Conservation (phyloP, 2,888 invertebrate species). For the Chymomyza amoena region DNA sequence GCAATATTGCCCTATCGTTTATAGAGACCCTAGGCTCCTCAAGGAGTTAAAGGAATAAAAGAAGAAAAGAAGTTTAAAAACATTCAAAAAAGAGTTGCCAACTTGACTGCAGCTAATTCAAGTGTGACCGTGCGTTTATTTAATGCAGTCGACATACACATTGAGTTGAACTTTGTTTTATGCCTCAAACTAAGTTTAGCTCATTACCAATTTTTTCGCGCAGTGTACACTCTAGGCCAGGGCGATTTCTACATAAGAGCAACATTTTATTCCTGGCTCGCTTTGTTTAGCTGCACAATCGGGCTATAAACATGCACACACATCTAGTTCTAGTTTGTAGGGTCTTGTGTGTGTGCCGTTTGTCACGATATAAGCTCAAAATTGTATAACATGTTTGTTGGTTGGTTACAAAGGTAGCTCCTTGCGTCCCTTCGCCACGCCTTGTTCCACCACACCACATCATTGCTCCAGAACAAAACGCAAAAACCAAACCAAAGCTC, state of each 20-base stretch:
- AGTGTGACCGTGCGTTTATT: too few relatives aligned
- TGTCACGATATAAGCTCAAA: slow-evolving; percentile 69
- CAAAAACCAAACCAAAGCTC: slow-evolving; percentile 69
- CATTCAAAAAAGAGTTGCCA: too few relatives aligned
- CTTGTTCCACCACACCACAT: too few relatives aligned
- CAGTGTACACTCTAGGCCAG: slow-evolving; percentile 9
- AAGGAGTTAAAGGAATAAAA: too few relatives aligned
- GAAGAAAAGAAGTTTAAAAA: too few relatives aligned
- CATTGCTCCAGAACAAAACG: slow-evolving; percentile 58
- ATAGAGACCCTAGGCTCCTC: too few relatives aligned
- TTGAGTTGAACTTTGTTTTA: too few relatives aligned
- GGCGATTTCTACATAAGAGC: slow-evolving; percentile 17
- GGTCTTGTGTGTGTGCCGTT: slow-evolving; percentile 66
- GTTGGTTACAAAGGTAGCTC: background rate
- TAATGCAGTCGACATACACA: too few relatives aligned
- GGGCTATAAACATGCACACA: slow-evolving; percentile 63
- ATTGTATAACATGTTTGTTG: slow-evolving; percentile 24
- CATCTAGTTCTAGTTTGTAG: slow-evolving; percentile 7
- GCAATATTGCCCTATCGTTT: too few relatives aligned
- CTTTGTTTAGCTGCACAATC: slow-evolving; percentile 50
- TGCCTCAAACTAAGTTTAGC: too few relatives aligned
- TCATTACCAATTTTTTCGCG: background rate
- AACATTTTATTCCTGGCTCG: slow-evolving; percentile 37
- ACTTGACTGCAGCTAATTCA: too few relatives aligned
- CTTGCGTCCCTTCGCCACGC: too few relatives aligned